Conservation (phyloP, 2,888 invertebrate genomes). For the Cenopis cana region DNA sequence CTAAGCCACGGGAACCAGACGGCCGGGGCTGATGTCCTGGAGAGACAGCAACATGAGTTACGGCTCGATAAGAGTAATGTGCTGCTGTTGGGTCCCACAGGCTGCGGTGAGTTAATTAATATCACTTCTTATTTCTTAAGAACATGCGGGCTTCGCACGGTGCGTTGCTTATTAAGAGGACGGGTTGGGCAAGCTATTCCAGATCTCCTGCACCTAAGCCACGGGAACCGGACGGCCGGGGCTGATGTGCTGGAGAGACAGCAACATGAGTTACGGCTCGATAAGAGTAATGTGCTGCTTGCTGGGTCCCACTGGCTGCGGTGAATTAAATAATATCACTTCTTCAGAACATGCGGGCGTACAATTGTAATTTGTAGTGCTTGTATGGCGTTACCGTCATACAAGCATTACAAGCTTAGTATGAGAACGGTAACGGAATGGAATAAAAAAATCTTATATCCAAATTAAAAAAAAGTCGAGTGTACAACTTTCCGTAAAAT, state of each 20-base stretch:
- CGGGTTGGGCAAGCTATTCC: too few relatives aligned
- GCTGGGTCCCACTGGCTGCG: conserved; percentile 98
- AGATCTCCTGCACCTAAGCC: conserved; percentile 95
- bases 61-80: conserved; percentile 98
- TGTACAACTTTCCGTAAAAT: too few relatives aligned
- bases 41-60: conserved; percentile 92
- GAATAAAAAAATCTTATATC: too few relatives aligned
- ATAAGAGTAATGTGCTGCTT: conserved; percentile 98
- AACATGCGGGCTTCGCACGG: too few relatives aligned
- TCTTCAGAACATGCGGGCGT: too few relatives aligned
- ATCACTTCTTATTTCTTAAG: too few relatives aligned
- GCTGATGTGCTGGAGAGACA: conserved; percentile 94
- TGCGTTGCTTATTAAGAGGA: too few relatives aligned
- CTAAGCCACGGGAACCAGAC: conserved; percentile 86
- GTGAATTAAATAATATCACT: conserved; percentile 73
- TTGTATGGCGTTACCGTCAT: too few relatives aligned
- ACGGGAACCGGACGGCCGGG: conserved; percentile 79
- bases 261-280: conserved; percentile 93
- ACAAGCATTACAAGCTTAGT: too few relatives aligned
- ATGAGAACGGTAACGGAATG: too few relatives aligned
- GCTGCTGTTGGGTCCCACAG: conserved; percentile 97
- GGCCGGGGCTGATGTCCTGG: conserved; percentile 91
- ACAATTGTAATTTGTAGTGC: too few relatives aligned
- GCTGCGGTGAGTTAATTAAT: conserved; percentile 89
- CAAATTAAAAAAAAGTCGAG: too few relatives aligned